Base-by-base conservation (phyloP, 1,140 invertebrate species). In the Drosophila sp. region DNA sequence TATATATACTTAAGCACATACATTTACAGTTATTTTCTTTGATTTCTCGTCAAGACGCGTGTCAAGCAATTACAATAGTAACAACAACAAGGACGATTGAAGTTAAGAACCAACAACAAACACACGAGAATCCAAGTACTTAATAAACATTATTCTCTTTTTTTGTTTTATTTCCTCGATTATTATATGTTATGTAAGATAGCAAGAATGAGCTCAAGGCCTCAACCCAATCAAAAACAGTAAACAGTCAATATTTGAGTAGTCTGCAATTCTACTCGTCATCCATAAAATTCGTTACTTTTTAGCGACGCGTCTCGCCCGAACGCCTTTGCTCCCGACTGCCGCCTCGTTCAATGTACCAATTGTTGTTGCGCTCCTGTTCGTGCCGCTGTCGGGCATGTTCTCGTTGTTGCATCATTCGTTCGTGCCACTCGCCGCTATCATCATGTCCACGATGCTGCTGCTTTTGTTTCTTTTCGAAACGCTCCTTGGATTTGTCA, bases 361-460 rank as follows among this genome's bases (percentile, higher is more conserved):
- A 91, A 50, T 91, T 91, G 34, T 80, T 72, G 25, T 80, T 71
- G 38, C 67, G 70, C 43, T 82, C 78, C 57, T 84, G 74, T 6
- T 89, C 79, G 27, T 89, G 69, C 8, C 67, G 53, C 21, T 74
- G 62, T 6, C 90, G 80, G 4, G 71, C 36, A 5, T 80, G 32
- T 41, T 89, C 90, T 1, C 90, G 80, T 13, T 91, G 83, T n/a
- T 90, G 72, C 87, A 91, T 90, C 67, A 78, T 58, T 7, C 75
- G 72, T 7, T 75, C 80, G 40, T 91, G 80, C 90, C 90, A 91
- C 67, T 91, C 89, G 27, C 79, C 84, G 48, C 72, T 84, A 18
- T 89, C 38, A 5, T 65, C 43, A 0, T 51, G 45, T 5, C 6
- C 18, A 32, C 63, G 14, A 16, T 13, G 18, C 18, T 27, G 25